Evolutionary conservation across 1,140 invertebrate species (phyloP).

Genomic region (Mactra quadrangularis): DNA sequence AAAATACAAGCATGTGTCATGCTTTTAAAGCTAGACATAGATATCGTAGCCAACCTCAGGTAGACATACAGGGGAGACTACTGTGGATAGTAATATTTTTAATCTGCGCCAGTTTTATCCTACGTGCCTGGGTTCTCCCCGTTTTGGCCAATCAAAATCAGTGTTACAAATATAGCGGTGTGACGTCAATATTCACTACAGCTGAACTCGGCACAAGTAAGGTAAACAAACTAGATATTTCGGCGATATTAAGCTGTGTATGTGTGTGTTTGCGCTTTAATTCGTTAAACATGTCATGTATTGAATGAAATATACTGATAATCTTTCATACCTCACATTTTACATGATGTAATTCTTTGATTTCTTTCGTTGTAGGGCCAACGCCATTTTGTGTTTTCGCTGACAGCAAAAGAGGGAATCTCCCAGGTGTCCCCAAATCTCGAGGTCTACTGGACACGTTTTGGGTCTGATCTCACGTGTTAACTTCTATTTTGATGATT

Average conservation of each 20-base stretch:
- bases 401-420: slow-evolving; percentile 49
- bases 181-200: slow-evolving; percentile 45
- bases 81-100: too few species aligned
- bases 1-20: too few species aligned
- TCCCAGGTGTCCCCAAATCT: slow-evolving; percentile 12
- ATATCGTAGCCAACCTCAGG: too few species aligned
- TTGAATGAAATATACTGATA: neutral
- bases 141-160: slow-evolving; percentile 31
- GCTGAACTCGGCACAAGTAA: neutral
- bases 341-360: neutral
- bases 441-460: too few species aligned
- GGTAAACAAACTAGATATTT: neutral
- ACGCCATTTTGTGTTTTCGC: slow-evolving; percentile 29
- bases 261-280: neutral
- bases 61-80: too few species aligned
- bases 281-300: neutral
- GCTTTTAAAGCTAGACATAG: too few species aligned
- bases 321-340: neutral
- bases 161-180: slow-evolving; percentile 15
- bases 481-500: neutral
- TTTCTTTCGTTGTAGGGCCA: neutral
- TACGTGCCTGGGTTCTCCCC: slow-evolving; percentile 8
- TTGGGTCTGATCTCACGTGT: too few species aligned
- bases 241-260: neutral
- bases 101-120: neutral